Conservation (phyloP, 2,888 invertebrate species). For the Lottia scabra region DNA sequence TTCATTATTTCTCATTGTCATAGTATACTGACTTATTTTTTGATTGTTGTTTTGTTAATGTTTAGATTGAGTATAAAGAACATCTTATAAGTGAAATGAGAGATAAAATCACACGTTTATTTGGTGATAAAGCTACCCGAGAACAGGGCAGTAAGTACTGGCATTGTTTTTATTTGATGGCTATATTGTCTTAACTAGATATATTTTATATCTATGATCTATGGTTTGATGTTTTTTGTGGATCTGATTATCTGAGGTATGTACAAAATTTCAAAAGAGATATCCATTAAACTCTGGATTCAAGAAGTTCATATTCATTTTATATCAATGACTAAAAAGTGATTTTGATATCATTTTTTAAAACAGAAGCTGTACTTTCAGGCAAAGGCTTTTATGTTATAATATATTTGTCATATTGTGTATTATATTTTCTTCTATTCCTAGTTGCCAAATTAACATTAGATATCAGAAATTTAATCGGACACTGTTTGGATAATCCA, state of each 20-base stretch:
- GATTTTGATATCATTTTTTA: too few species aligned
- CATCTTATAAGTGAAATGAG: constrained; percentile 70
- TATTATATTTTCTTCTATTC: constrained; percentile 48
- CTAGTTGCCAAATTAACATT: constrained; percentile 84
- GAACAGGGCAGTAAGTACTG: constrained; percentile 79
- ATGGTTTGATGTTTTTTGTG: too few species aligned
- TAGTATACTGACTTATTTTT: background rate
- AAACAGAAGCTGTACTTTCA: background rate
- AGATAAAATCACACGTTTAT: constrained; percentile 78
- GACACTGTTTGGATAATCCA: constrained; percentile 32
- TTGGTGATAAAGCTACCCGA: constrained; percentile 78
- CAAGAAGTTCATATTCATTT: too few species aligned
- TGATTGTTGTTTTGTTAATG: background rate
- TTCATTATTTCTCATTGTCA: too few species aligned
- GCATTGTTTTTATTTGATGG: background rate
- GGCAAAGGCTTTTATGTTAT: too few species aligned
- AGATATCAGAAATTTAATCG: constrained; percentile 76
- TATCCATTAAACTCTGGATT: too few species aligned
- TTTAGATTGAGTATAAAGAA: constrained; percentile 44
- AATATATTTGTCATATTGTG: background rate
- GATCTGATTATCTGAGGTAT: too few species aligned
- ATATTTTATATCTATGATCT: too few species aligned
- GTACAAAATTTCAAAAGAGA: too few species aligned
- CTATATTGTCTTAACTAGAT: too few species aligned
- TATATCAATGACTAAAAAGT: too few species aligned